A percentile compares a stretch with the other conserved stretches of the same genome.
Evolutionary conservation across 2,888 invertebrate genomes (phyloP).

Genomic region (Callyntrura sp.): DNA sequence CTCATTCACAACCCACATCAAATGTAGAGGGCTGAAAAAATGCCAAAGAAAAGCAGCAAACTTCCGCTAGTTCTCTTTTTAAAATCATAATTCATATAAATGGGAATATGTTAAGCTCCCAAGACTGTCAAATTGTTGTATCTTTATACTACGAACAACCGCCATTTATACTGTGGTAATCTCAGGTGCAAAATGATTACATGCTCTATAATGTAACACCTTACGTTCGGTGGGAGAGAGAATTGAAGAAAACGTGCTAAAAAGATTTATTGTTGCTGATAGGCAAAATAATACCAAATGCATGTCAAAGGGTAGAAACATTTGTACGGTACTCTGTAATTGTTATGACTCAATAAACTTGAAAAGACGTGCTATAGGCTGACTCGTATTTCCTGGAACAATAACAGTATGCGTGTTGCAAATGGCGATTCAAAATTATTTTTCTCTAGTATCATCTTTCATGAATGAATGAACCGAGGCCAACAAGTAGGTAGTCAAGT

Average conservation of each 20-base stretch:
- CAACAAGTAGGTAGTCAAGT: too few relatives aligned
- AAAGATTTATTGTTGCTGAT: slow-evolving; percentile 59
- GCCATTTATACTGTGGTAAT: background rate
- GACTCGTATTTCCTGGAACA: slow-evolving; percentile 49
- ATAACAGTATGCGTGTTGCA: slow-evolving; percentile 7
- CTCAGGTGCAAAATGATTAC: slow-evolving; percentile 29
- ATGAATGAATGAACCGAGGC: background rate
- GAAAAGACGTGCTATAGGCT: slow-evolving; percentile 19
- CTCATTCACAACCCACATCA: slow-evolving; percentile 7
- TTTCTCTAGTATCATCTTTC: background rate
- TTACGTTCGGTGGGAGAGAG: background rate
- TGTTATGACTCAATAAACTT: slow-evolving; percentile 68
- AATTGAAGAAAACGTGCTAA: slow-evolving; percentile 57
- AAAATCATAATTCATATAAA: slow-evolving; percentile 7
- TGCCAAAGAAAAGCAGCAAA: slow-evolving; percentile 14
- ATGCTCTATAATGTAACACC: background rate
- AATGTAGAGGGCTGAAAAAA: slow-evolving; percentile 7
- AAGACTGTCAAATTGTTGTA: background rate
- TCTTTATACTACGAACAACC: background rate
- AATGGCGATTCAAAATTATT: background rate
- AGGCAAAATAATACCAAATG: slow-evolving; percentile 1
- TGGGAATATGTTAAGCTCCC: background rate
- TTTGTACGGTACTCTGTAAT: slow-evolving; percentile 55
- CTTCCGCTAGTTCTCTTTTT: slow-evolving; percentile 59
- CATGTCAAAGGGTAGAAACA: slow-evolving; percentile 59